phyloP scores from a whole-genome alignment of 2,888 invertebrate genomes.

The Amblyjoppa proteus region DNA sequence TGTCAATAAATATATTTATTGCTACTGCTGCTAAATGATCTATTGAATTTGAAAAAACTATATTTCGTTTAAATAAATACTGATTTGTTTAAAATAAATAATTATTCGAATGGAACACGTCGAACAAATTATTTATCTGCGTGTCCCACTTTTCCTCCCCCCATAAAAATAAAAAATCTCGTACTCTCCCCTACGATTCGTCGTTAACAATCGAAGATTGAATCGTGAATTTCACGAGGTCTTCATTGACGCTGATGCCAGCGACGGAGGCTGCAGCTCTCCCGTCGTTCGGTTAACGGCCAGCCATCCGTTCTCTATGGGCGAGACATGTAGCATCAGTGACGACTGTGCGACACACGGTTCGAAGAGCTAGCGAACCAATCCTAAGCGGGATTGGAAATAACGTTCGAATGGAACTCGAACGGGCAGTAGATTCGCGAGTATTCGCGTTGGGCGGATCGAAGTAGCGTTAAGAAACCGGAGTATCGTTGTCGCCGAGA shows the following conservation, averaged over 20 bases:
- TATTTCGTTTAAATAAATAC: too few species aligned
- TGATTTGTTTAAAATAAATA: too few species aligned
- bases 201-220: constrained; percentile 39
- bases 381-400: constrained; percentile 1
- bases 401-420: constrained; percentile 7
- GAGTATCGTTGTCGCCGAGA: background rate
- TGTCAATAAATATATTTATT: too few species aligned
- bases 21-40: too few species aligned
- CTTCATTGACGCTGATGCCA: background rate
- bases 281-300: constrained; percentile 24
- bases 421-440: background rate
- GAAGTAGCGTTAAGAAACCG: constrained; percentile 4
- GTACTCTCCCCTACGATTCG: background rate
- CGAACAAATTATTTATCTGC: too few species aligned
- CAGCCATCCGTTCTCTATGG: constrained; percentile 25
- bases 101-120: too few species aligned
- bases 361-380: constrained; percentile 17
- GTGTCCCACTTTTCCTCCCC: too few species aligned
- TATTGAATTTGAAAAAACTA: too few species aligned
- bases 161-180: too few species aligned
- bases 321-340: constrained; percentile 8
- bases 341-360: constrained; percentile 1
- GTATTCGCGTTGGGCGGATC: background rate
- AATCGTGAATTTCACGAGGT: constrained; percentile 41
- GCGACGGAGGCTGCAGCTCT: background rate